Base-by-base conservation (phyloP, 1,140 invertebrate genomes). In the Diabrotica undecimpunctata region DNA sequence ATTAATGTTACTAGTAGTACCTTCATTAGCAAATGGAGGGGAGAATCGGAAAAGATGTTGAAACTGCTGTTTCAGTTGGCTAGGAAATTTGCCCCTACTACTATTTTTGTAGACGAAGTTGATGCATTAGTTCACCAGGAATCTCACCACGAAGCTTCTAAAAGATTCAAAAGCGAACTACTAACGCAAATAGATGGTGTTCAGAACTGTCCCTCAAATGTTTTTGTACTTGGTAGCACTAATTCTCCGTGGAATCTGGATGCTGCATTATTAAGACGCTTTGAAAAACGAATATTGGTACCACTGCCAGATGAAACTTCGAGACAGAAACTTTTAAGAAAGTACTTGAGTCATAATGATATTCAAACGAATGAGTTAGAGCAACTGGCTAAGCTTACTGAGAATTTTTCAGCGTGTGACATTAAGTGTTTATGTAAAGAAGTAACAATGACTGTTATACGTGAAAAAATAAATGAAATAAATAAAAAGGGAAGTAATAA, bases 61-160 rank as follows among this genome's bases (percentile, higher is more conserved):
- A 87, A 92, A 84, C 85, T 95, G 0, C 80, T 97, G 11, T 94
- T 94, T 69, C 91, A 96, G 68, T 84, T 96, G 83, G 96, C 96
- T 0, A 85, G 90, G 68, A 64, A 71, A 51, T 89, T 94, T 76
- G 88, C 95, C 0, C 97, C 97, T 0, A 91, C 93, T 2, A 94
- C 94, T 46, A 95, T 99, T 69, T 99, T 99, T 79, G 88, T 99
- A 41, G 97, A 99, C 78, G 97, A 99, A 81, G 89, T 98, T 56
- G 97, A 99, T 77, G 90, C 93, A 36, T 81, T 98, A 11, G 85
- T 86, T 61, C 79, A 90, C 14, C 88, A 89, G 25, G 82, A 85
- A 0, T 86, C 84, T 0, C 93, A 96, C 77, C 95, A 97, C 71
- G 97, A 99, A 79, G 95, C 96, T 0, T 92, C 92, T 14, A 83